phyloP scores from a whole-genome alignment of 2,797 vertebrate genomes.

The Peromyscus nudipes region DNA sequence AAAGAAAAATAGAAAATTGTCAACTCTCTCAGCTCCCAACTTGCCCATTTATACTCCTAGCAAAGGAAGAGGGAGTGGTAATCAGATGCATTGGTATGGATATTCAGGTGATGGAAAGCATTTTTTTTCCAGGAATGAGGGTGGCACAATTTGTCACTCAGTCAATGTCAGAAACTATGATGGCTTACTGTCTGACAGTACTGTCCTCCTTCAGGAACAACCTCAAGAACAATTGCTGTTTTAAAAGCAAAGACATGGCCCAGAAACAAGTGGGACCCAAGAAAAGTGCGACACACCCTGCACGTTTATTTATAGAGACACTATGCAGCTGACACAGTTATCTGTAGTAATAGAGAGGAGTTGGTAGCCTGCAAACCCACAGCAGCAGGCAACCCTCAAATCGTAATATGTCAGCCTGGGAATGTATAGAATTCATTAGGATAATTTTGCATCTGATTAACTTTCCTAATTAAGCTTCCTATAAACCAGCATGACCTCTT shows the following conservation, averaged over 20 bases:
- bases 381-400: constrained; percentile 53
- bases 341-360: constrained; percentile 37
- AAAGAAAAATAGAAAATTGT: constrained; percentile 44
- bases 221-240: background rate
- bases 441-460: constrained; percentile 76
- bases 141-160: background rate
- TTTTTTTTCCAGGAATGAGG: background rate
- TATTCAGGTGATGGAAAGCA: background rate
- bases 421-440: constrained; percentile 44
- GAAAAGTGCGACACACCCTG: constrained; percentile 29
- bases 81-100: background rate
- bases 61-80: constrained; percentile 34
- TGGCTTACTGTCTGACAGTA: background rate
- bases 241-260: constrained; percentile 41
- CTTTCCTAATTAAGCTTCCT: constrained; percentile 63
- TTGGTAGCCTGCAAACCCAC: background rate
- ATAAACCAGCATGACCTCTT: constrained; percentile 60
- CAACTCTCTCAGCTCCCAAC: background rate
- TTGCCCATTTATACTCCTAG: background rate
- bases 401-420: constrained; percentile 6
- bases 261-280: constrained; percentile 31
- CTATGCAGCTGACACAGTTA: constrained; percentile 13
- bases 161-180: background rate
- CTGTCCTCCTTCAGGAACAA: background rate
- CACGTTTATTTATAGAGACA: constrained; percentile 55